These are phyloP conservation scores for Micronycteris hirsuta DNA, from an alignment of 2,113 vertebrate species.

Conservation along the genomic window DNA sequence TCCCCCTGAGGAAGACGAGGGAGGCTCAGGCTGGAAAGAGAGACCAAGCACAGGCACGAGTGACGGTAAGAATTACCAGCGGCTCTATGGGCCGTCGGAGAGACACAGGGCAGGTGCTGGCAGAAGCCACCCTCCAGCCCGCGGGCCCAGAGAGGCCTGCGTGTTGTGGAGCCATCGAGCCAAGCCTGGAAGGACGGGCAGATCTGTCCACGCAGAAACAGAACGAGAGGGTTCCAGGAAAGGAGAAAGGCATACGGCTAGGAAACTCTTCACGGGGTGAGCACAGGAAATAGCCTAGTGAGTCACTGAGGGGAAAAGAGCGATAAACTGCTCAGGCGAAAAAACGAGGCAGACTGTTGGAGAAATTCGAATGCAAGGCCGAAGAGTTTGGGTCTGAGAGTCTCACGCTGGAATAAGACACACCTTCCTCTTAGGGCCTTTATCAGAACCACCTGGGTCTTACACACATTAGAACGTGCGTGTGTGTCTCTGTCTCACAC, in stretches of 20 bases:
- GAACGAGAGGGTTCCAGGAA: background rate
- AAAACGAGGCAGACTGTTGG: background rate
- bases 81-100: background rate
- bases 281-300: background rate
- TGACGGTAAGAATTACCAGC: background rate
- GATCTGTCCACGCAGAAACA: background rate
- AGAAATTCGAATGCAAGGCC: background rate
- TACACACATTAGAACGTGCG: background rate
- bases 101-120: background rate
- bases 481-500: background rate
- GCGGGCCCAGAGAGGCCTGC: background rate
- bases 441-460: background rate
- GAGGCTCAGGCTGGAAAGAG: background rate
- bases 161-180: background rate
- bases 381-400: background rate
- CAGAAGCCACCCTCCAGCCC: background rate
- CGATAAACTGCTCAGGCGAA: background rate
- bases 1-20: background rate
- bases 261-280: background rate
- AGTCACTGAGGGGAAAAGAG: background rate
- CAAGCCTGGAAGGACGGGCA: background rate
- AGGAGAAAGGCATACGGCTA: background rate
- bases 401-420: background rate
- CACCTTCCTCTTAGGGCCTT: background rate
- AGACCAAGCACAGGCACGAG: background rate